Evolutionary conservation across 2,797 vertebrate species (phyloP).

Genomic region (Protonibea diacanthus): DNA sequence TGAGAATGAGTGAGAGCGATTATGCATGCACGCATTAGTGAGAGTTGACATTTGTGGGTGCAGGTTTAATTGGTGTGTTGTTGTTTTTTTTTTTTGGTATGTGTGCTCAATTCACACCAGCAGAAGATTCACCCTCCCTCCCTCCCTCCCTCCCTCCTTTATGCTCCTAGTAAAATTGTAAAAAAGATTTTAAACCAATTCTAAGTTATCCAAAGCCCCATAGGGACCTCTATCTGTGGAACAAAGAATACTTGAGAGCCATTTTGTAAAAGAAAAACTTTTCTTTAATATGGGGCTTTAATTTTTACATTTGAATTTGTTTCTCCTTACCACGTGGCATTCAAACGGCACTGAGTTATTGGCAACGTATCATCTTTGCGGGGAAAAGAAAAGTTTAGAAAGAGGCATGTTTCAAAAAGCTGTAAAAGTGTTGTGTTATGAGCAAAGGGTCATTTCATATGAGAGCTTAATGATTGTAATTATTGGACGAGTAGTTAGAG

Average conservation of each 20-base stretch:
- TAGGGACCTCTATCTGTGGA: slow-evolving; percentile 84
- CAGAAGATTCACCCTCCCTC: slow-evolving; percentile 65
- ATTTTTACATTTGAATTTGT: slow-evolving; percentile 75
- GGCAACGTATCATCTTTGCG: slow-evolving; percentile 51
- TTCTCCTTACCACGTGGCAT: slow-evolving; percentile 67
- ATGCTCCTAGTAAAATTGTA: slow-evolving; percentile 73
- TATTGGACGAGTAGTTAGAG: slow-evolving; percentile 49
- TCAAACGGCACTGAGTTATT: slow-evolving; percentile 69
- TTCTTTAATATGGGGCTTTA: slow-evolving; percentile 79
- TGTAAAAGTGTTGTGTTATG: slow-evolving; percentile 59
- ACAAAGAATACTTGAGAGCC: slow-evolving; percentile 81
- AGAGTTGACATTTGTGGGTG: slow-evolving; percentile 71
- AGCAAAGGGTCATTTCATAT: slow-evolving; percentile 66
- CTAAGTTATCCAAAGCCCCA: slow-evolving; percentile 84
- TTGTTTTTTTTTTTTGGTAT: slow-evolving; percentile 65
- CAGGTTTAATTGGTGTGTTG: slow-evolving; percentile 63
- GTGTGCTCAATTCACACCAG: slow-evolving; percentile 81
- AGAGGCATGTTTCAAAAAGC: slow-evolving; percentile 58
- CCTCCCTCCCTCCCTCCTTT: slow-evolving; percentile 37
- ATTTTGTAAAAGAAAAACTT: slow-evolving; percentile 78
- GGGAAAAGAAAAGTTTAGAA: slow-evolving; percentile 25
- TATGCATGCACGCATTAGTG: slow-evolving; percentile 71
- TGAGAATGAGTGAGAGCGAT: slow-evolving; percentile 40
- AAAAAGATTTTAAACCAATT: slow-evolving; percentile 81
- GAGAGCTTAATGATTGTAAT: slow-evolving; percentile 63